A percentile compares a stretch with the other conserved stretches of the same genome.
Evolutionary conservation across 1,140 invertebrate genomes (phyloP).

Genomic region (Myzus persicae): DNA sequence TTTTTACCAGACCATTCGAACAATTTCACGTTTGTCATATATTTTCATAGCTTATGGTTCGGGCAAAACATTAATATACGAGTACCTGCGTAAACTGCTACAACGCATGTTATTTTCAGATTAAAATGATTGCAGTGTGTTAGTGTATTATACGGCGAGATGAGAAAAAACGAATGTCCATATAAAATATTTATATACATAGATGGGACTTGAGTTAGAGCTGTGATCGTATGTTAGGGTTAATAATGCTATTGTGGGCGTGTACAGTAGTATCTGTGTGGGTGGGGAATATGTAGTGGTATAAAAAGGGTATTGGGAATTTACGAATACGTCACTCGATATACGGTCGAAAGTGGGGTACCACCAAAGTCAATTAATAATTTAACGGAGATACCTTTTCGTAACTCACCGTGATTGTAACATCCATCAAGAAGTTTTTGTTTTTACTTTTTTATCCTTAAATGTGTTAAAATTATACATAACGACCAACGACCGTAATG

Average conservation of each 20-base stretch:
- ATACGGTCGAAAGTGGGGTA: neutral
- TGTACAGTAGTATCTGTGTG: neutral
- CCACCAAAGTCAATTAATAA: constrained; percentile 23
- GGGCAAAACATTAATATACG: neutral
- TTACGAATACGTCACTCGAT: neutral
- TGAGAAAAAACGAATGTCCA: neutral
- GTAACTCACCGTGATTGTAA: neutral
- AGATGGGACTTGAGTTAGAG: neutral
- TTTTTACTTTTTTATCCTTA: neutral
- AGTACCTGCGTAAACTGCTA: neutral
- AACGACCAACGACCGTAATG: neutral
- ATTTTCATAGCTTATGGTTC: neutral
- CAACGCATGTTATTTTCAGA: neutral
- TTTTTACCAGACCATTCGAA: neutral
- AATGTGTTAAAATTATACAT: neutral
- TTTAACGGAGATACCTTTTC: neutral
- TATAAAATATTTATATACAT: neutral
- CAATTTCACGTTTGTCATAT: neutral
- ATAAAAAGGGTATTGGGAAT: constrained; percentile 37
- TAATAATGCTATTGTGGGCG: neutral
- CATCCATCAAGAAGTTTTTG: neutral
- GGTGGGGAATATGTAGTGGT: neutral
- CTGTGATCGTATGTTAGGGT: neutral
- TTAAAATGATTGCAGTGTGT: neutral
- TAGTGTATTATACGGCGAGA: neutral